Evolutionary conservation across 2,113 vertebrate species (phyloP).

Genomic region (Pleuronectes platessa): DNA sequence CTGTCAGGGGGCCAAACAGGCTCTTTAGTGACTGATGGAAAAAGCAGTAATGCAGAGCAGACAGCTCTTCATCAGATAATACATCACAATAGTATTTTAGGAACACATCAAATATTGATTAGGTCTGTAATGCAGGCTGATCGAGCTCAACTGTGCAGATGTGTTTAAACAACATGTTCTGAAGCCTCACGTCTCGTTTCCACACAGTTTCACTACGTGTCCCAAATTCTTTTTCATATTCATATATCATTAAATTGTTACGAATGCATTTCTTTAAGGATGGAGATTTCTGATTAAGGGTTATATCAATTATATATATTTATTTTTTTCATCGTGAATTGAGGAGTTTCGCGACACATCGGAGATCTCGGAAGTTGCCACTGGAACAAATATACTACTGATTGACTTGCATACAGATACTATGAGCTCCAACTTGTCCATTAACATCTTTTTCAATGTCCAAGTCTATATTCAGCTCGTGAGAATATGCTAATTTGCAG

Average conservation of each 20-base stretch:
- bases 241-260: too few species aligned
- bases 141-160: constrained; percentile 3
- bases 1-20: constrained; percentile 27
- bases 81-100: constrained; percentile 35
- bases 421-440: background rate
- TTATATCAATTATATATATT: too few species aligned
- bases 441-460: background rate
- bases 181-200: background rate
- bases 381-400: too few species aligned
- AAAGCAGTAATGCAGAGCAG: constrained; percentile 34
- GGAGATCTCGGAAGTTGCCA: too few species aligned
- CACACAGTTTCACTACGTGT: background rate
- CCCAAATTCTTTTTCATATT: too few species aligned
- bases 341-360: too few species aligned
- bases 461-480: background rate
- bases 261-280: too few species aligned
- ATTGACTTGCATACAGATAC: too few species aligned
- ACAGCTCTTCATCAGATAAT: constrained; percentile 26
- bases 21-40: constrained; percentile 45
- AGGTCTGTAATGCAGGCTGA: constrained; percentile 27
- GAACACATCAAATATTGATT: constrained; percentile 52
- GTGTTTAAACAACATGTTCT: constrained; percentile 29
- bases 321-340: too few species aligned
- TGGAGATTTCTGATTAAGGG: too few species aligned
- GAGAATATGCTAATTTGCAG: background rate